phyloP scores from a whole-genome alignment of 53 echinoderm and acorn worm species.

The Echinometra lucunter region DNA sequence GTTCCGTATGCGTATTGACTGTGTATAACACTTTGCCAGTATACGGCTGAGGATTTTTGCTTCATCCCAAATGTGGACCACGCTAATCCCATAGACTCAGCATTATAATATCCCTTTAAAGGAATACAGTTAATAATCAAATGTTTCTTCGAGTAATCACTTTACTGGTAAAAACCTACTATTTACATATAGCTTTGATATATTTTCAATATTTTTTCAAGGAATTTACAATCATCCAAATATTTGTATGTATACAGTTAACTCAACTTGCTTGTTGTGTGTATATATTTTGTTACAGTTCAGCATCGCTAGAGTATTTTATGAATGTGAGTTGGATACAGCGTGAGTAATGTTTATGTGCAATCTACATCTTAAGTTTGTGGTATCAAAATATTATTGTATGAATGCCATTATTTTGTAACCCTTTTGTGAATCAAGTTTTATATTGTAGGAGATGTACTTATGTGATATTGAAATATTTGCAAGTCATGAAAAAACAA shows the following conservation, averaged over 20 bases:
- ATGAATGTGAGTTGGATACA: background rate
- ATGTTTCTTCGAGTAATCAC: no score
- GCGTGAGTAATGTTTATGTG: conserved; percentile 53
- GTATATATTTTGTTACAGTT: conserved; percentile 66
- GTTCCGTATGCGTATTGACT: no score
- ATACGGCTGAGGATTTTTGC: no score
- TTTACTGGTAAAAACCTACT: background rate
- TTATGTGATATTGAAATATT: background rate
- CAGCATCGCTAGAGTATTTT: conserved; percentile 49
- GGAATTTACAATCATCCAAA: background rate
- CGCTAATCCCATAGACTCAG: no score
- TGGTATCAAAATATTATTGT: conserved; percentile 11
- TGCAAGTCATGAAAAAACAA: background rate
- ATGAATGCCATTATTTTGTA: background rate
- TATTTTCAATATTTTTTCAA: background rate
- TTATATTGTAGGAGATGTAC: background rate
- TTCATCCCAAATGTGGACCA: no score
- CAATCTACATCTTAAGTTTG: conserved; percentile 54
- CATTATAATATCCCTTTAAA: no score
- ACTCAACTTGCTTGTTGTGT: conserved; percentile 19
- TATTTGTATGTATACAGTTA: background rate
- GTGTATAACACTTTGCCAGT: no score
- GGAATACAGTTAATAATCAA: no score
- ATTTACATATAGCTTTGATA: background rate
- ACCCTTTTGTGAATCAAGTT: background rate